phyloP scores from a whole-genome alignment of 2,888 invertebrate species.

The Neuroscelio doddi region DNA sequence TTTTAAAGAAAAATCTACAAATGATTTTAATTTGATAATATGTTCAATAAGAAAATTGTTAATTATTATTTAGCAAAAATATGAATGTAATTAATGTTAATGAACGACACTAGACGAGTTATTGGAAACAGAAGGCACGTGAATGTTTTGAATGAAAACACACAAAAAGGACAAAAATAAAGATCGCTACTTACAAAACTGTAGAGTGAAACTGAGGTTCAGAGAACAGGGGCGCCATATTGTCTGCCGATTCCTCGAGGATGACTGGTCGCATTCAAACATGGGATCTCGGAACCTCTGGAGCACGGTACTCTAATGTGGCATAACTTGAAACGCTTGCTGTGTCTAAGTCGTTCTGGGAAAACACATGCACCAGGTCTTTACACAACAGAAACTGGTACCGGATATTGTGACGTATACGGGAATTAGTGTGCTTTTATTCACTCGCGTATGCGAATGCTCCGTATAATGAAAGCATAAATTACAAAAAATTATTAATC shows the following conservation, averaged over 20 bases:
- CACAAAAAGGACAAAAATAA: constrained; percentile 47
- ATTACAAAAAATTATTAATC: not conserved
- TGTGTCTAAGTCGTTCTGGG: constrained; percentile 61
- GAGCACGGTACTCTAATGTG: constrained; percentile 59
- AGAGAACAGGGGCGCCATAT: constrained; percentile 62
- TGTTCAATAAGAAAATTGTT: too few species aligned
- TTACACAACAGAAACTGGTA: constrained; percentile 31
- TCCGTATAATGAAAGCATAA: not conserved
- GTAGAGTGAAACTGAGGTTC: constrained; percentile 41
- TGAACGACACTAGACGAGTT: constrained; percentile 16
- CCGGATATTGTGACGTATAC: constrained; percentile 41
- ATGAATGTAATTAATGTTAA: too few species aligned
- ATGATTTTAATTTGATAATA: too few species aligned
- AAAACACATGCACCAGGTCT: constrained; percentile 52
- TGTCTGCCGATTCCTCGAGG: constrained; percentile 69
- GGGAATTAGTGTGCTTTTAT: constrained; percentile 29
- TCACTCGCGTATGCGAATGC: not conserved
- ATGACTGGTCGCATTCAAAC: constrained; percentile 67
- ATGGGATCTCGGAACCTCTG: constrained; percentile 56
- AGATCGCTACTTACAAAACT: constrained; percentile 54
- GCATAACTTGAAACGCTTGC: constrained; percentile 61
- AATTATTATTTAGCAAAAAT: too few species aligned
- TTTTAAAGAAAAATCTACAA: too few species aligned
- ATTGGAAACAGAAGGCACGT: constrained; percentile 19
- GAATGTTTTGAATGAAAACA: constrained; percentile 34